Base-by-base conservation (phyloP, 2,888 invertebrate species). In the Harmothoe impar region DNA sequence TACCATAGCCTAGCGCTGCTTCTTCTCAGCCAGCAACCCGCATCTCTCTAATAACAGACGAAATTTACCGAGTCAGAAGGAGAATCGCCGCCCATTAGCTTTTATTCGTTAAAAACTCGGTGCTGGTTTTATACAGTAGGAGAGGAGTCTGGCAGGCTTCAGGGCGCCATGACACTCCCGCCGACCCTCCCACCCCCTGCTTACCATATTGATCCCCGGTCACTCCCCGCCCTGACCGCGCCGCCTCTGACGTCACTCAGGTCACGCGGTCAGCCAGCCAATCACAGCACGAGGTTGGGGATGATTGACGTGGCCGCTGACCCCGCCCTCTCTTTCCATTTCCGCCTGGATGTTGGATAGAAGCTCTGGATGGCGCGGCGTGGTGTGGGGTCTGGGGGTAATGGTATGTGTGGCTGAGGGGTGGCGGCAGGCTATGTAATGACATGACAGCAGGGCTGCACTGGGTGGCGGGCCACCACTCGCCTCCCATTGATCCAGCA, bases 251-350 rank as follows among this genome's bases (percentile, higher is more conserved):
- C 86, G 86, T 86, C 86, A 86, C 54, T 0, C 31, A 23, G 86
- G 86, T 86, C 86, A 86, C 86, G 86, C 86, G 86, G 86, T 86
- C 86, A 86, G 52, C 86, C 86, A 56, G 56, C 86, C 86, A 86
- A 86, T 86, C 54, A 29, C 25, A 52, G 86, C 31, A 25, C 31
- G 15, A 17, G 86, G 0, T 3, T 3, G 29, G 54, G 86, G 29
- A 10, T 86, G 86, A 86, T 52, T 86, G 86, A 86, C 86, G 31
- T 25, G 54, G 52, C 33, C 54, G 86, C 31, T 86, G 86, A 86
- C 86, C 86, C 43, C 86, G 54, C 54, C 86, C 86, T 86, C 31
- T 43, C 78, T 25, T 62, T 25, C 25, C 62, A n/a, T 25, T 25
- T 25, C 1, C n/a, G n/a, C n/a, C 62, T 81, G 81, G 33, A 43